These are phyloP conservation scores for Holocentrus rufus DNA, from an alignment of 2,797 vertebrate genomes.

Conservation along the genomic window DNA sequence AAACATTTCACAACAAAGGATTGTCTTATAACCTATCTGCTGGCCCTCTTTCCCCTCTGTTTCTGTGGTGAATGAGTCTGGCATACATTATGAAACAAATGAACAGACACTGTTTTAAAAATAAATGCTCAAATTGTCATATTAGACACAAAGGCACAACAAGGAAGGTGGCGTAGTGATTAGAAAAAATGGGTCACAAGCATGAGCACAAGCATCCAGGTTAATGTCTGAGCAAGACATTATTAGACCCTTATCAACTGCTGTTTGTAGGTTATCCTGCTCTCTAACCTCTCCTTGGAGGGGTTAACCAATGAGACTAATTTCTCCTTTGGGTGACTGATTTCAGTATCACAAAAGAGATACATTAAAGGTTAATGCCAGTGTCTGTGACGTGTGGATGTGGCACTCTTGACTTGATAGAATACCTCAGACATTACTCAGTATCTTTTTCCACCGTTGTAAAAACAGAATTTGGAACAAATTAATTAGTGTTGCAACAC, in stretches of 20 bases:
- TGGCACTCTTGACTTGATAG: not conserved
- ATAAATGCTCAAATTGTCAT: constrained; percentile 18
- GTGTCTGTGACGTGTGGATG: not conserved
- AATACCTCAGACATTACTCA: not conserved
- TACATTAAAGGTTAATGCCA: not conserved
- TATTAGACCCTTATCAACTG: not conserved
- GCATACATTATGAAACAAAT: constrained; percentile 11
- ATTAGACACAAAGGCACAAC: constrained; percentile 55
- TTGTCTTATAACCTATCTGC: constrained; percentile 24
- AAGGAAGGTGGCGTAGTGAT: constrained; percentile 16
- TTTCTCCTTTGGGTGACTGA: not conserved
- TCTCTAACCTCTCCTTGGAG: too few species aligned
- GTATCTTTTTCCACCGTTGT: not conserved
- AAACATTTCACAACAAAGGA: constrained; percentile 19
- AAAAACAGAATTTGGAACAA: not conserved
- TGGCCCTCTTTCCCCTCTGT: constrained; percentile 10
- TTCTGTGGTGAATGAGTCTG: not conserved
- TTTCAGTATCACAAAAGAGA: not conserved
- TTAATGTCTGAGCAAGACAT: not conserved
- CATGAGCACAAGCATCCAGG: too few species aligned
- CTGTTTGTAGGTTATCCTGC: too few species aligned
- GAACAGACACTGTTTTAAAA: constrained; percentile 11
- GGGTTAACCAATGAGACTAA: not conserved
- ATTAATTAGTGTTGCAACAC: not conserved
- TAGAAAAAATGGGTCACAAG: not conserved